Evolutionary conservation across 1,140 invertebrate genomes (phyloP).

Genomic region (Alviniconcha marisindica): DNA sequence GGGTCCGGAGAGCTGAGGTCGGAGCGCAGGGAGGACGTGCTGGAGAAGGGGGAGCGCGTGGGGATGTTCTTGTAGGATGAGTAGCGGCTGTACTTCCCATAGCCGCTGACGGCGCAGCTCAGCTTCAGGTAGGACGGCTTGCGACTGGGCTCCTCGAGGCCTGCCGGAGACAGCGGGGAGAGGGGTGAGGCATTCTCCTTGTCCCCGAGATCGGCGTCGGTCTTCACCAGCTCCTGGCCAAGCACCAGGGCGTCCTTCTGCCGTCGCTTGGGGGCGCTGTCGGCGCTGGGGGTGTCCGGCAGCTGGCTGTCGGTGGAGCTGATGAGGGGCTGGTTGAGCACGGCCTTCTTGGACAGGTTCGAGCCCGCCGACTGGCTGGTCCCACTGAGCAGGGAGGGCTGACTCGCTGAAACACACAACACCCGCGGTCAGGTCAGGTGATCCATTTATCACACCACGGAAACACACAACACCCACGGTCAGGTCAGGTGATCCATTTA

Average conservation of each 20-base stretch:
- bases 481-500: background rate
- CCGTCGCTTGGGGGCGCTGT: constrained; percentile 10
- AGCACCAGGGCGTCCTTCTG: constrained; percentile 26
- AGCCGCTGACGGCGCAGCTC: constrained; percentile 68
- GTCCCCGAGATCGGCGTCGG: constrained; percentile 8
- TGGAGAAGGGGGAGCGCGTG: constrained; percentile 63
- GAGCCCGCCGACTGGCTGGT: constrained; percentile 47
- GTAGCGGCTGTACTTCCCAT: constrained; percentile 64
- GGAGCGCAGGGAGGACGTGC: constrained; percentile 60
- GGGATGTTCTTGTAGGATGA: constrained; percentile 61
- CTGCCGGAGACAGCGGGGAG: constrained; percentile 31
- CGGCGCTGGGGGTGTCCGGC: background rate
- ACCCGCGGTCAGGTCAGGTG: background rate
- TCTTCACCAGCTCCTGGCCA: constrained; percentile 14
- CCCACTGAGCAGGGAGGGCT: constrained; percentile 57
- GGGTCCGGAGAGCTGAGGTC: constrained; percentile 54
- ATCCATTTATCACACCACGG: constrained; percentile 35
- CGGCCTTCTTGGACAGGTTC: constrained; percentile 49
- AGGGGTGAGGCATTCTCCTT: constrained; percentile 41
- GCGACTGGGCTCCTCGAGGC: constrained; percentile 46
- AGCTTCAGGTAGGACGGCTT: constrained; percentile 67
- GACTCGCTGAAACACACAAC: constrained; percentile 53
- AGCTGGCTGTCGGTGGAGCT: constrained; percentile 43
- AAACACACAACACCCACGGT: constrained; percentile 15
- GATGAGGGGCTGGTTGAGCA: constrained; percentile 48